Conservation (phyloP, 2,888 invertebrate species). For the Agriopis leucophaearia region DNA sequence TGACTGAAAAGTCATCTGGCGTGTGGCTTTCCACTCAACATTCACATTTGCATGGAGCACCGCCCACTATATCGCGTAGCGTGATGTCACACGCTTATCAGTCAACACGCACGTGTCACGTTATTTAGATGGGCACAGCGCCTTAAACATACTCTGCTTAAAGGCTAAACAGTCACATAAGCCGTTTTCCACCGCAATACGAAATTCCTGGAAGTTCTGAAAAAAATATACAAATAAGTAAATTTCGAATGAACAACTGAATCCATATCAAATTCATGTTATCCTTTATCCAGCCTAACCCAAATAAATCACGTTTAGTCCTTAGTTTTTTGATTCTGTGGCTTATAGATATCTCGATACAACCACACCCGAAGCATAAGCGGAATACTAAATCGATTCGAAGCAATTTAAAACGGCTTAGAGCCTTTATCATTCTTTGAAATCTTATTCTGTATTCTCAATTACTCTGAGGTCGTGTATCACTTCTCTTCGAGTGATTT, state of each 20-base stretch:
- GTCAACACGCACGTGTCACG: no score
- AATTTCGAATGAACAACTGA: not conserved
- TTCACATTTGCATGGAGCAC: no score
- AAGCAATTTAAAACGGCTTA: constrained; percentile 41
- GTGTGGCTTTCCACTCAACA: no score
- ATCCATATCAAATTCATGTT: constrained; percentile 41
- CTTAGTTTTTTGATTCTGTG: constrained; percentile 38
- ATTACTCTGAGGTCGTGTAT: constrained; percentile 33
- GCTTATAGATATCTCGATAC: constrained; percentile 30
- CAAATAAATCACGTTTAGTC: constrained; percentile 45
- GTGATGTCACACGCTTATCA: no score
- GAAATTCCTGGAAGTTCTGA: not conserved
- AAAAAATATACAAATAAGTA: not conserved
- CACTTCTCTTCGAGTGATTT: constrained; percentile 28
- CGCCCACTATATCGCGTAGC: no score
- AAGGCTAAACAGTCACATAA: no score
- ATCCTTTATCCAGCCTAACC: constrained; percentile 40
- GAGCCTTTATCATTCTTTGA: constrained; percentile 36
- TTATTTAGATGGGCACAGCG: no score
- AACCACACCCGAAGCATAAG: constrained; percentile 16
- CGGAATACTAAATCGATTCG: constrained; percentile 39
- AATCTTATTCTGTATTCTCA: constrained; percentile 38
- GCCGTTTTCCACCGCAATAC: no score
- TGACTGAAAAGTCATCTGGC: no score
- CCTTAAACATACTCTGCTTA: no score